Percentiles rank a stretch among this genome's conserved stretches.
These are phyloP conservation scores for Cecidostiba fungosa DNA, from an alignment of 2,888 invertebrate species.

Conservation along the genomic window DNA sequence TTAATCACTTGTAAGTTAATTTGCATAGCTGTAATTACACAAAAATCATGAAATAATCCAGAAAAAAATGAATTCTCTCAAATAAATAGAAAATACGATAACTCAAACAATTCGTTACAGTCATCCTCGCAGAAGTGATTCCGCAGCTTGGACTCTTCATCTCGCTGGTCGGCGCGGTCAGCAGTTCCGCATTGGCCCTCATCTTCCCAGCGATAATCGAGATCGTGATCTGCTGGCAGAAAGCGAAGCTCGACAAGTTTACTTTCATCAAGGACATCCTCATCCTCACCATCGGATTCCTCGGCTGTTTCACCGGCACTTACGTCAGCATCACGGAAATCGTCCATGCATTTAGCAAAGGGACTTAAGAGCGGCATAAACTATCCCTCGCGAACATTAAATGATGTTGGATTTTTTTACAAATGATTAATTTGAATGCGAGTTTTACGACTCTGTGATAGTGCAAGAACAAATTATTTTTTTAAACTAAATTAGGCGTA, in stretches of 20 bases:
- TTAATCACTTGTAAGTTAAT: conserved; percentile 90
- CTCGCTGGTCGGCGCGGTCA: conserved; percentile 94
- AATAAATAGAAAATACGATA: background rate
- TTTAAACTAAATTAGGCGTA: background rate
- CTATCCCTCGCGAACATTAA: too few species aligned
- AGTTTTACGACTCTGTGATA: background rate
- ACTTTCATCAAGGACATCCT: conserved; percentile 82
- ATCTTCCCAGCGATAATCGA: conserved; percentile 94
- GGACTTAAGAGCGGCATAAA: conserved; percentile 19
- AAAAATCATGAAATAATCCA: background rate
- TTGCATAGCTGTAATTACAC: background rate
- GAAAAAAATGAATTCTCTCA: background rate
- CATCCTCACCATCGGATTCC: conserved; percentile 86
- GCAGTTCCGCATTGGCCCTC: conserved; percentile 92
- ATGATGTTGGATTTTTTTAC: background rate
- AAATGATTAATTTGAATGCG: background rate
- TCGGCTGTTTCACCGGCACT: conserved; percentile 89
- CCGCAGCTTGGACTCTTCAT: conserved; percentile 94
- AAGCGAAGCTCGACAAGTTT: conserved; percentile 80
- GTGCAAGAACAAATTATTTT: background rate
- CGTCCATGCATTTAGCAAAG: conserved; percentile 80
- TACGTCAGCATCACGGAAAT: conserved; percentile 87
- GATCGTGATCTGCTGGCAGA: conserved; percentile 86
- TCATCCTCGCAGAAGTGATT: conserved; percentile 91
- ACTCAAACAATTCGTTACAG: conserved; percentile 81